Evolutionary conservation across 2,113 vertebrate species (phyloP).

Genomic region (Geococcyx californianus): DNA sequence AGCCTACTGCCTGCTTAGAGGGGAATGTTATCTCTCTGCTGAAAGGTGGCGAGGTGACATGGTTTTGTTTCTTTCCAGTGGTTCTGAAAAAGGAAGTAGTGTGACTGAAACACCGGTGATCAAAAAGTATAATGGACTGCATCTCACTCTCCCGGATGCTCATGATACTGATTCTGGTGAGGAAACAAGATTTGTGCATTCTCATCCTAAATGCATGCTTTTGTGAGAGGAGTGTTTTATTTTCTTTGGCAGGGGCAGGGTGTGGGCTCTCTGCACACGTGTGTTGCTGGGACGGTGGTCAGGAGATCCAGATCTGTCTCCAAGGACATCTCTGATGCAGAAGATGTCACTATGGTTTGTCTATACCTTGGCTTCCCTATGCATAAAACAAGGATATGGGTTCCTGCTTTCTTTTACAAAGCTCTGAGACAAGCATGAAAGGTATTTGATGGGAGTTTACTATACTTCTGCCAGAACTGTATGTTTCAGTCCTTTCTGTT

Average conservation of each 20-base stretch:
- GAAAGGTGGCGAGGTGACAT: background rate
- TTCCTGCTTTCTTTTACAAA: background rate
- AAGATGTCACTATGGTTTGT: background rate
- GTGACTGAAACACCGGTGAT: conserved; percentile 77
- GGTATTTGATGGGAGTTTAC: background rate
- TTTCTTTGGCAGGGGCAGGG: background rate
- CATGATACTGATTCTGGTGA: conserved; percentile 89
- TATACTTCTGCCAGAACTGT: background rate
- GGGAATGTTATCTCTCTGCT: background rate
- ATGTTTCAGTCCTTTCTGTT: background rate
- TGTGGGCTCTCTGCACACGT: fast-evolving
- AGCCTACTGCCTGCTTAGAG: background rate
- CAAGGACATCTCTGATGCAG: background rate
- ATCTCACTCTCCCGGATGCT: conserved; percentile 91
- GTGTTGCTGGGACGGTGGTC: background rate
- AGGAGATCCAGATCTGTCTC: background rate
- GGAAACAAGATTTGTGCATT: conserved; percentile 12
- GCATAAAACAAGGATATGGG: background rate
- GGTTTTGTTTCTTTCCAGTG: conserved; percentile 76
- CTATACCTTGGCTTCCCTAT: background rate
- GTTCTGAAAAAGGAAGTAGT: conserved; percentile 89
- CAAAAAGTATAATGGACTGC: conserved; percentile 83
- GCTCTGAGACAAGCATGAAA: background rate
- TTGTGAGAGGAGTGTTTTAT: background rate
- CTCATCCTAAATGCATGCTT: background rate